These are phyloP conservation scores for Synanthedon formicaeformis DNA, from an alignment of 2,888 invertebrate genomes.

Conservation along the genomic window DNA sequence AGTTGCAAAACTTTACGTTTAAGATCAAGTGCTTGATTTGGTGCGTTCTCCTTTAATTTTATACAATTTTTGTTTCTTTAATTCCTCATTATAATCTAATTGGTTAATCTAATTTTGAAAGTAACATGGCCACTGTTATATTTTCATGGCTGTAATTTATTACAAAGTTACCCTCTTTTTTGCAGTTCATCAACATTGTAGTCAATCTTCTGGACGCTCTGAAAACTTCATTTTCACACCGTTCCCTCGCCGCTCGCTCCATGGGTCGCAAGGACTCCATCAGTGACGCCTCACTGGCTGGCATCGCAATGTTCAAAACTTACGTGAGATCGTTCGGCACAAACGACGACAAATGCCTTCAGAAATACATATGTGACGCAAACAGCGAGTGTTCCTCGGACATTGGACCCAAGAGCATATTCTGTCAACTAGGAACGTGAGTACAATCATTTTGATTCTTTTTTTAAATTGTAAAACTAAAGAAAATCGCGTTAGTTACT, in stretches of 20 bases:
- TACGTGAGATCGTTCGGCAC: constrained; percentile 85
- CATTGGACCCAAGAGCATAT: constrained; percentile 84
- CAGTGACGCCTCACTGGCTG: constrained; percentile 89
- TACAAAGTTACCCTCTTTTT: constrained; percentile 3
- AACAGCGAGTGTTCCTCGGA: constrained; percentile 88
- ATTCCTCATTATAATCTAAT: too few relatives aligned
- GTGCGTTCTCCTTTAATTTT: too few relatives aligned
- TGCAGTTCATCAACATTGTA: constrained; percentile 91
- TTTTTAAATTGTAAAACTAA: not conserved
- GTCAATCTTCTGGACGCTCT: constrained; percentile 91
- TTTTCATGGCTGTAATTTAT: not conserved
- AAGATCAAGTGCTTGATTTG: too few relatives aligned
- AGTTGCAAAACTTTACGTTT: too few relatives aligned
- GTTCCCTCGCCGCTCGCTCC: constrained; percentile 86
- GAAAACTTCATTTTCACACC: constrained; percentile 92
- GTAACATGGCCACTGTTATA: not conserved
- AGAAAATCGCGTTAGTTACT: too few relatives aligned
- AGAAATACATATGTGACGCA: constrained; percentile 91
- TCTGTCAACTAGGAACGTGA: constrained; percentile 95
- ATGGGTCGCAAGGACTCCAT: constrained; percentile 89
- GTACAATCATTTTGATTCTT: constrained; percentile 34
- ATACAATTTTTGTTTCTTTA: too few relatives aligned
- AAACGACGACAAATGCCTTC: constrained; percentile 84
- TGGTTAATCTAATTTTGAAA: too few relatives aligned
- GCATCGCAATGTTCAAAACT: constrained; percentile 89